A percentile compares a stretch with the other conserved stretches of the same genome.
Evolutionary conservation across 2,113 vertebrate genomes (phyloP).

Genomic region (Mirza zaza): DNA sequence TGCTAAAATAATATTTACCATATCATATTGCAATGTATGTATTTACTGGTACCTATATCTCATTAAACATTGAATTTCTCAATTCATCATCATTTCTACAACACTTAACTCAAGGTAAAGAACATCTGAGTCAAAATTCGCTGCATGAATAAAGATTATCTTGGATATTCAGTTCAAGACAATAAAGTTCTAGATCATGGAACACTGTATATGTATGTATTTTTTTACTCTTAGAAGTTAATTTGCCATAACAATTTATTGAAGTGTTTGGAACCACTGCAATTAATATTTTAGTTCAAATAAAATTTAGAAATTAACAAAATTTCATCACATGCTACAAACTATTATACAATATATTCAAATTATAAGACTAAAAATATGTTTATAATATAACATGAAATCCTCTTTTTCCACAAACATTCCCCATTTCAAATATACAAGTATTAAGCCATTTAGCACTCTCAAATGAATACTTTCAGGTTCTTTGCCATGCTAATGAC

Average conservation of each 20-base stretch:
- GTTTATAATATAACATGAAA: conserved; percentile 16
- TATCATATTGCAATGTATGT: not conserved
- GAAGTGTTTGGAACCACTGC: not conserved
- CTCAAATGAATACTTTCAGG: not conserved
- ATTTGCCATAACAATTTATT: not conserved
- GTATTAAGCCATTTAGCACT: not conserved
- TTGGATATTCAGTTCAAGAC: not conserved
- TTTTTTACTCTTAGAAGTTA: conserved; percentile 11
- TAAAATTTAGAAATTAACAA: conserved; percentile 25
- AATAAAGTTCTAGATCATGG: not conserved
- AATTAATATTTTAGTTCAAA: not conserved
- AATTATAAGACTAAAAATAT: not conserved
- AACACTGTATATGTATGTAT: not conserved
- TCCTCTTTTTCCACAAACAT: conserved; percentile 10
- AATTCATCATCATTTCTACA: not conserved
- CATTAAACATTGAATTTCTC: not conserved
- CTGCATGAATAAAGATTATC: conserved; percentile 24
- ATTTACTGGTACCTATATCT: not conserved
- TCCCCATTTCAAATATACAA: not conserved
- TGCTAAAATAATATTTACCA: not conserved
- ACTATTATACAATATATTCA: not conserved
- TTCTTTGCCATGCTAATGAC: not conserved
- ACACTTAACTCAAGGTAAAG: not conserved
- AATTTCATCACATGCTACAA: not conserved
- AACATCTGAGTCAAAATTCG: not conserved